Evolutionary conservation across 2,888 invertebrate species (phyloP).

Genomic region (Hermodice carunculata): DNA sequence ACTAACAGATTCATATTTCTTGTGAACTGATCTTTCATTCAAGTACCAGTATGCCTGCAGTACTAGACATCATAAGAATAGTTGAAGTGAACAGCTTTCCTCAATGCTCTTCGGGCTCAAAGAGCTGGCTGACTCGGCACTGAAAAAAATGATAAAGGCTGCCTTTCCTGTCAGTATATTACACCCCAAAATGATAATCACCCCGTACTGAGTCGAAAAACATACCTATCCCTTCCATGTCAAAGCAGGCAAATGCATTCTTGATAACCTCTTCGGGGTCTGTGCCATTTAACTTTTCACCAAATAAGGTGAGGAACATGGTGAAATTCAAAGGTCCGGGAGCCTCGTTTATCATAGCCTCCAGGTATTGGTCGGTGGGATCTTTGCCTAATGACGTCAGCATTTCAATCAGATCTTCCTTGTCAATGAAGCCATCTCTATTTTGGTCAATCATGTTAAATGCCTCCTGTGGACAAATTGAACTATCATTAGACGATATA

Average conservation of each 20-base stretch:
- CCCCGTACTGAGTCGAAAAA: too few relatives aligned
- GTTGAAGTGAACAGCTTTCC: too few relatives aligned
- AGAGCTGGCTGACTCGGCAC: too few relatives aligned
- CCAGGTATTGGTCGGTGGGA: slow-evolving; percentile 62
- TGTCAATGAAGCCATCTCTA: slow-evolving; percentile 67
- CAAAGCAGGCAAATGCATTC: slow-evolving; percentile 68
- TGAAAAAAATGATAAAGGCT: too few relatives aligned
- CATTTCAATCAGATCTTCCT: slow-evolving; percentile 64
- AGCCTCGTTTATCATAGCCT: slow-evolving; percentile 65
- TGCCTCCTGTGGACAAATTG: slow-evolving; percentile 57
- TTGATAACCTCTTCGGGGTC: slow-evolving; percentile 67
- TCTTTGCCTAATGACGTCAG: slow-evolving; percentile 67
- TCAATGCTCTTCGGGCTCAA: too few relatives aligned
- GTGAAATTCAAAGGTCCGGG: slow-evolving; percentile 69
- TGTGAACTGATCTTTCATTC: too few relatives aligned
- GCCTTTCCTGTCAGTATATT: too few relatives aligned
- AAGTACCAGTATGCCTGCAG: too few relatives aligned
- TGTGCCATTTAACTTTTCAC: slow-evolving; percentile 67
- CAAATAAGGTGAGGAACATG: slow-evolving; percentile 68
- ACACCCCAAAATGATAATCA: too few relatives aligned
- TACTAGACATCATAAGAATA: too few relatives aligned
- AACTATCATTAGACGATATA: too few relatives aligned
- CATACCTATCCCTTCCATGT: slow-evolving; percentile 41
- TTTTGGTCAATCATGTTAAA: slow-evolving; percentile 69
- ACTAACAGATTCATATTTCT: too few relatives aligned